phyloP scores from a whole-genome alignment of 1,140 invertebrate species.

The Drosophila miranda region DNA sequence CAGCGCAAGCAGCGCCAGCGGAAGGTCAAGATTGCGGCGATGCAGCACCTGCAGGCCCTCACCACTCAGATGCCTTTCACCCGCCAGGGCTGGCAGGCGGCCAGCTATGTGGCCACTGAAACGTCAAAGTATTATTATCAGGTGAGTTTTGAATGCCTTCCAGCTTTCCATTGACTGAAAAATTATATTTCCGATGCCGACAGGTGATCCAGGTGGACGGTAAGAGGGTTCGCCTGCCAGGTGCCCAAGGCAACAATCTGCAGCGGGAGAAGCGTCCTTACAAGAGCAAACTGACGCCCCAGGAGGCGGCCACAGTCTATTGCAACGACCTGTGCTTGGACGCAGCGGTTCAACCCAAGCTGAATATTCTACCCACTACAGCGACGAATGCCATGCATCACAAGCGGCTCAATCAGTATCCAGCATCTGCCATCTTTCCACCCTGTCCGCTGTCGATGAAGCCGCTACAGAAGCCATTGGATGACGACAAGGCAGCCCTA shows the following conservation, averaged over 20 bases:
- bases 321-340: slow-evolving; percentile 50
- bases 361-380: slow-evolving; percentile 53
- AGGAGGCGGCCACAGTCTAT: slow-evolving; percentile 12
- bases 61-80: slow-evolving; percentile 68
- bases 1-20: slow-evolving; percentile 67
- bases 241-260: slow-evolving; percentile 68
- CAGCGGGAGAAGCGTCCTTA: slow-evolving; percentile 65
- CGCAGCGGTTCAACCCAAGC: slow-evolving; percentile 28
- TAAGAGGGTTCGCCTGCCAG: slow-evolving; percentile 58
- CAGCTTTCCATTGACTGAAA: no score
- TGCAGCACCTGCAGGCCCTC: slow-evolving; percentile 55
- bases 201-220: slow-evolving; percentile 65
- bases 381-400: slow-evolving; percentile 6
- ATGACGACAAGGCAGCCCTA: slow-evolving; percentile 69
- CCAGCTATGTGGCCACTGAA: slow-evolving; percentile 73
- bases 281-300: slow-evolving; percentile 27
- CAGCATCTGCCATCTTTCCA: slow-evolving; percentile 58
- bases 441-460: slow-evolving; percentile 77
- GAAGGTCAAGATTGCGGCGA: slow-evolving; percentile 61
- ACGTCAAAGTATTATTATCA: slow-evolving; percentile 72
- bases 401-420: slow-evolving; percentile 60
- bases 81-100: slow-evolving; percentile 77
- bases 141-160: slow-evolving; percentile 13
- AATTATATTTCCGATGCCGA: no score
- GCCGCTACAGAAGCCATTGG: slow-evolving; percentile 61